Evolutionary conservation across 1,140 invertebrate genomes (phyloP), one percentile per base, ranked within the genome.

Genomic region (Bathynomus jamesi): DNA sequence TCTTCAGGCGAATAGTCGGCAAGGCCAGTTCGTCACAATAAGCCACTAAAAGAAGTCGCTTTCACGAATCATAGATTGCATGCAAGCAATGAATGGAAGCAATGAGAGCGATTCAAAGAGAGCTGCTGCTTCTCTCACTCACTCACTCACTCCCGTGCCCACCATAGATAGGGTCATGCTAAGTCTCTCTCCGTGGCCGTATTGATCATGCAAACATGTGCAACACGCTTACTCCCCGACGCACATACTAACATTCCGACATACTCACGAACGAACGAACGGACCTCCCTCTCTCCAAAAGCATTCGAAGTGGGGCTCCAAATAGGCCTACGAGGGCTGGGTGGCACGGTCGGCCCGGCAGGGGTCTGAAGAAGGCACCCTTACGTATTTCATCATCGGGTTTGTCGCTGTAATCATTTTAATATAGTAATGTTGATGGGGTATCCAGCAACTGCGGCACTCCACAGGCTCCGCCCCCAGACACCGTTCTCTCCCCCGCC

Each of bases 181-280:
- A 17, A 53, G 40, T 2, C 40, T 53, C 40, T 21, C 40, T 53
- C 40, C 21, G 40, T 53, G 40, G 40, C 40, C 40, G 40, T 53
- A 53, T 53, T 53, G 40, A 53, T 53, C 40, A 53, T 53, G 40
- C 40, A 53, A n/a, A 53, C 40, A 53, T 53, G 40, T 53, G 40
- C 40, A 53, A 53, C 40, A 53, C 40, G 40, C 40, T 21, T n/a
- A n/a, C 11, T 53, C 21, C 40, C 21, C 40, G 40, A 21, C 40
- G 40, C 40, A 53, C 40, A 53, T 53, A 53, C 40, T 17, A 53
- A 53, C 40, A 53, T 53, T 53, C 40, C 40, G 21, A 53, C n/a
- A n/a, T 53, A 53, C 40, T 17, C 40, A 53, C 40, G 21, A 53
- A 53, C 40, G 40, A 53, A 53, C 40, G 2, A 17, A 53, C 40